These are phyloP conservation scores for Xiphophorus couchianus DNA, from an alignment of 2,113 vertebrate genomes.

Conservation along the genomic window DNA sequence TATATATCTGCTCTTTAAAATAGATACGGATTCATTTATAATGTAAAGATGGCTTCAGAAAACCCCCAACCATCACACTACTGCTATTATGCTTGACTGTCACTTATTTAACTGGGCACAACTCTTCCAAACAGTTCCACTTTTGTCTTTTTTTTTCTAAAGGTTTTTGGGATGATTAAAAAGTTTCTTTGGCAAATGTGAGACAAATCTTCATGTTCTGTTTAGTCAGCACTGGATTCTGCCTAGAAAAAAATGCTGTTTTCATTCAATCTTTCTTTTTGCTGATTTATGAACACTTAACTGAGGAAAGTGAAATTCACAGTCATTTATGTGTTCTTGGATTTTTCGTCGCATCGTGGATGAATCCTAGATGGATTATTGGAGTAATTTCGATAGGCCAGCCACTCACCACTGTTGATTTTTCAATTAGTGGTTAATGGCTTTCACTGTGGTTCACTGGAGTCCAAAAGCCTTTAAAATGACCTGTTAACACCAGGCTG, in stretches of 20 bases:
- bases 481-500: background rate
- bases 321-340: background rate
- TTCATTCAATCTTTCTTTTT: background rate
- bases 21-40: background rate
- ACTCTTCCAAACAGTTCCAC: background rate
- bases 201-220: too few relatives aligned
- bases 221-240: background rate
- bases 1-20: background rate
- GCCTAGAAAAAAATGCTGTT: background rate
- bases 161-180: too few relatives aligned
- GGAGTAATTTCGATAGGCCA: background rate
- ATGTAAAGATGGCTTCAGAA: background rate
- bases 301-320: background rate
- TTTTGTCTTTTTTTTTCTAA: background rate
- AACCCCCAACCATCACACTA: background rate
- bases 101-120: background rate
- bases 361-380: background rate
- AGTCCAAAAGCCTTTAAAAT: background rate
- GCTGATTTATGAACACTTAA: background rate
- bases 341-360: background rate
- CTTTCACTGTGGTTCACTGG: background rate
- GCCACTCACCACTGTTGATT: background rate
- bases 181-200: too few relatives aligned
- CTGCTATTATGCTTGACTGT: background rate
- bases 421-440: background rate